Evolutionary conservation across 2,888 invertebrate genomes (phyloP).

Genomic region (Allacma fusca): DNA sequence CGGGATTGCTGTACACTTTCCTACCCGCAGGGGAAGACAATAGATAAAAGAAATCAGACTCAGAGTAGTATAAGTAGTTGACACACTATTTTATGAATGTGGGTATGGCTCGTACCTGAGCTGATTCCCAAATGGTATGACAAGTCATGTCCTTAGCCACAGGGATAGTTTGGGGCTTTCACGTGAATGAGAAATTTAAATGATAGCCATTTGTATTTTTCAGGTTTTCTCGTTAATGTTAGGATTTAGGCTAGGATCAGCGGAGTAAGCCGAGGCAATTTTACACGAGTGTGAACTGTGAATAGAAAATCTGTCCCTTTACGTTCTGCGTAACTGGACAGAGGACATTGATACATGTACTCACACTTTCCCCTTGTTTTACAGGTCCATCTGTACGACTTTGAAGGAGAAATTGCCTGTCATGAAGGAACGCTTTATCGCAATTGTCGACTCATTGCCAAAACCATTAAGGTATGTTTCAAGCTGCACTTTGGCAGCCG

Average conservation of each 20-base stretch:
- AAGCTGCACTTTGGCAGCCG: slow-evolving; percentile 20
- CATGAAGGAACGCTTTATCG: slow-evolving; percentile 59
- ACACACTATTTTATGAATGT: too few species aligned
- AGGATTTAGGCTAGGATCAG: slow-evolving; percentile 19
- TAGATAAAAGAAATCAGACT: too few species aligned
- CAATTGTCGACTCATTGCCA: slow-evolving; percentile 61
- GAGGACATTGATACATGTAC: slow-evolving; percentile 24
- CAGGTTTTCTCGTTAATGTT: slow-evolving; percentile 14
- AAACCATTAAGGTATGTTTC: slow-evolving; percentile 61
- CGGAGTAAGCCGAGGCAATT: slow-evolving; percentile 17
- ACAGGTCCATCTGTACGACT: slow-evolving; percentile 61
- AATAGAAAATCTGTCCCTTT: slow-evolving; percentile 23
- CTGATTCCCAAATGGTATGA: background rate
- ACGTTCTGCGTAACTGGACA: slow-evolving; percentile 26
- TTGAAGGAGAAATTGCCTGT: slow-evolving; percentile 61
- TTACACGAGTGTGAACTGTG: slow-evolving; percentile 9
- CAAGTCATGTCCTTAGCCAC: background rate
- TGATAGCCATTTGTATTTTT: slow-evolving; percentile 39
- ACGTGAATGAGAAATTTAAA: slow-evolving; percentile 17
- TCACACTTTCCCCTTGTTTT: slow-evolving; percentile 38
- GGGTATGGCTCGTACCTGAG: background rate
- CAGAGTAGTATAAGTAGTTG: too few species aligned
- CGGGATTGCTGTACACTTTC: too few species aligned
- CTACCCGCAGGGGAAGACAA: too few species aligned
- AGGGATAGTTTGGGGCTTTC: background rate